A percentile compares a stretch with the other conserved stretches of the same genome.
Evolutionary conservation across 2,888 invertebrate genomes (phyloP).

Genomic region (Nematopogon swammerdamellus): DNA sequence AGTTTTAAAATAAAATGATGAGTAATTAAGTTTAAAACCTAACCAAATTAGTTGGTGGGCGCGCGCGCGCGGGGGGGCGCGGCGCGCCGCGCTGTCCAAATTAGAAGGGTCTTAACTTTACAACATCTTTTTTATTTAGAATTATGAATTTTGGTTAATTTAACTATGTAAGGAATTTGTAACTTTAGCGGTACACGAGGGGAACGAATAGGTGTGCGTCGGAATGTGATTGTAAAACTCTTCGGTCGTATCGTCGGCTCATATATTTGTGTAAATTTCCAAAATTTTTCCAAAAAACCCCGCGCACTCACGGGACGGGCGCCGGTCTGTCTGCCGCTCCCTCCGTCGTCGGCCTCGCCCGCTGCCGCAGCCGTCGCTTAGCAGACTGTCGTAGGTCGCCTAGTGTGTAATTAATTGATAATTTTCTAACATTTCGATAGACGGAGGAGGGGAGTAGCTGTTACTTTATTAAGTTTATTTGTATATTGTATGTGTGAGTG

Average conservation of each 20-base stretch:
- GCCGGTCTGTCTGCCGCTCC: neutral
- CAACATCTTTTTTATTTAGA: constrained; percentile 39
- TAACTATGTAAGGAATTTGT: constrained; percentile 47
- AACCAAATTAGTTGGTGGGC: constrained; percentile 10
- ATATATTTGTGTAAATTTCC: constrained; percentile 34
- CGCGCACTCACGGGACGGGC: neutral
- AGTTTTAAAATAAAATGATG: constrained; percentile 27
- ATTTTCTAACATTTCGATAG: neutral
- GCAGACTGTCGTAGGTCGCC: neutral
- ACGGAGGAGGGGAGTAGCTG: neutral
- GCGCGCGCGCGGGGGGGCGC: constrained; percentile 17
- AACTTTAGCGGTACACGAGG: constrained; percentile 48
- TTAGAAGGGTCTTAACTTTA: neutral
- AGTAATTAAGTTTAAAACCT: constrained; percentile 21
- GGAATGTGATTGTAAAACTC: constrained; percentile 39
- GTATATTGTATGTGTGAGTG: constrained; percentile 13
- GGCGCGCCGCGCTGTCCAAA: constrained; percentile 16
- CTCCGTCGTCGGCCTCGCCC: neutral
- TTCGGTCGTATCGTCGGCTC: constrained; percentile 29
- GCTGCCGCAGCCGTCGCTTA: neutral
- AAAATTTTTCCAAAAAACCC: constrained; percentile 2
- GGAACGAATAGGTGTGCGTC: constrained; percentile 44
- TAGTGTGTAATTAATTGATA: neutral
- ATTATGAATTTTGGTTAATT: constrained; percentile 56
- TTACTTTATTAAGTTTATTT: neutral